phyloP scores from a whole-genome alignment of 2,113 vertebrate genomes.

The Felis chaus region DNA sequence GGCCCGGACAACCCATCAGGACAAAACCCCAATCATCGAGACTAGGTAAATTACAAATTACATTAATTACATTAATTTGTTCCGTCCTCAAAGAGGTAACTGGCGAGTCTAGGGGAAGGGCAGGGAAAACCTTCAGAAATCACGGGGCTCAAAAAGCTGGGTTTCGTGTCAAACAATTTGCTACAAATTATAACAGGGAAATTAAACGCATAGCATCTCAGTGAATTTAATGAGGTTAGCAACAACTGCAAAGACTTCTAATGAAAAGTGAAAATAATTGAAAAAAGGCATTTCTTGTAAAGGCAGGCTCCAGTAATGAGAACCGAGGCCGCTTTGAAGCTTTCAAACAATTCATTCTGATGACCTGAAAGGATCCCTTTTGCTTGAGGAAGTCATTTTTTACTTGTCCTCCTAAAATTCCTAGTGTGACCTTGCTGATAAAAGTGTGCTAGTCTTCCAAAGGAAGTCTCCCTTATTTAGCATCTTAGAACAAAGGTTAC shows the following conservation, averaged over 20 bases:
- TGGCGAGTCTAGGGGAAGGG: not conserved
- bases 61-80: not conserved
- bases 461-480: not conserved
- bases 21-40: not conserved
- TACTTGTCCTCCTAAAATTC: constrained; percentile 68
- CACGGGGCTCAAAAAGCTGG: not conserved
- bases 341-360: constrained; percentile 58
- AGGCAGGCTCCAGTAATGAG: constrained; percentile 55
- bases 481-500: not conserved
- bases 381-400: constrained; percentile 65
- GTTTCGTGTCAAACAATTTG: constrained; percentile 51
- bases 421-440: constrained; percentile 50
- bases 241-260: constrained; percentile 62
- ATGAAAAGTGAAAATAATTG: constrained; percentile 79
- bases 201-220: constrained; percentile 57
- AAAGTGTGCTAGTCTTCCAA: constrained; percentile 3
- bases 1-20: not conserved
- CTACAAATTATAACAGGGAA: constrained; percentile 60
- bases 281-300: constrained; percentile 66
- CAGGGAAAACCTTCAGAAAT: not conserved
- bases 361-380: constrained; percentile 45
- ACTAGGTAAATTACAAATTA: constrained; percentile 27
- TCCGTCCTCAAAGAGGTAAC: not conserved
- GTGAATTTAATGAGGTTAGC: constrained; percentile 68
- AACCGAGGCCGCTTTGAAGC: constrained; percentile 57